Base-by-base conservation (phyloP, 2,888 invertebrate species). In the Xiphydria camelus region DNA sequence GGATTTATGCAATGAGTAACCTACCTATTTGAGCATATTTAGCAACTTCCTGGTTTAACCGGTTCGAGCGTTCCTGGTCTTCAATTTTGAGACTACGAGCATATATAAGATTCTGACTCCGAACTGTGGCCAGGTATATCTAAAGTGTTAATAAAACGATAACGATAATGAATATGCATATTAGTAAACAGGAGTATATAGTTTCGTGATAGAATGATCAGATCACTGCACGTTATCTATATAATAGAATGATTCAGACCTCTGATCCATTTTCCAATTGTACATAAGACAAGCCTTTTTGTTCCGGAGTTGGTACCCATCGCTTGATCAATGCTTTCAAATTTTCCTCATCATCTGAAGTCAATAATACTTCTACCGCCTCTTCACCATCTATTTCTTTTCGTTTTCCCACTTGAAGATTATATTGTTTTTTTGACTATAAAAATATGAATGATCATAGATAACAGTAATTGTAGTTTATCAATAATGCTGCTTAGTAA, bases 31-130 rank as follows among this genome's bases (percentile, higher is more conserved):
- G 59, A 23, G 67, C 61, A 32, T 41, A 58, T 40, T 61, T 64
- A 4, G 69, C 59, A 25, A 73, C 52, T 14, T 59, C 51, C 52
- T 73, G 73, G 33, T 55, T 57, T 4, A 73, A 3, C 12, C 43
- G 40, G n/a, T 60, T 43, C 19, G 37, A 57, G 3, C 49, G 23
- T 37, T 71, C 72, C 4, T 53, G 4, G 2, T 62, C 58, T 2
- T 40, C 31, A 1, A 35, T 2, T 6, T 61, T 62, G 1, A 69
- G 29, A 26, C 62, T 55, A 0, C 66, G 64, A 4, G 59, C 61
- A 37, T 56, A 73, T 20, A 70, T 26, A 4, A 36, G 2, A 36
- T 46, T 51, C 33, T 60, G 64, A 49, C 32, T 64, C 4, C 44
- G 48, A 18, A 56, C 66, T 14, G 61, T 41, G 2, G 59, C 57